Conservation (phyloP, 2,797 vertebrate genomes). For the Notoglanidium macrostoma region DNA sequence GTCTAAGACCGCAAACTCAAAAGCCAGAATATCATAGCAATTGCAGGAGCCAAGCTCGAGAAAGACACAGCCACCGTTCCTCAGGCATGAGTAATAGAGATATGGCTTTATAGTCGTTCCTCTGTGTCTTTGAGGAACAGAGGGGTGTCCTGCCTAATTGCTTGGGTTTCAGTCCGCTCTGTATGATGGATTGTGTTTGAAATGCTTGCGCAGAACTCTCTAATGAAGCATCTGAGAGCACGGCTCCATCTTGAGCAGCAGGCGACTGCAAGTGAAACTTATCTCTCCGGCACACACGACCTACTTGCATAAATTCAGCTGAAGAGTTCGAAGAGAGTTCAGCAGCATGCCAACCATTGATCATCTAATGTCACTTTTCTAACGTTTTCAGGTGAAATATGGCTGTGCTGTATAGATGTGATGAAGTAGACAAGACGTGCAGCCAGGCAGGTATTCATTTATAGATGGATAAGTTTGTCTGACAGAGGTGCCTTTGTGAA, state of each 20-base stretch:
- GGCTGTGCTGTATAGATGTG: slow-evolving; percentile 14
- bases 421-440: background rate
- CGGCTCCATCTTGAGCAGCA: slow-evolving; percentile 29
- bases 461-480: slow-evolving; percentile 8
- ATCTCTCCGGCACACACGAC: slow-evolving; percentile 42
- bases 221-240: slow-evolving; percentile 48
- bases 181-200: slow-evolving; percentile 55
- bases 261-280: slow-evolving; percentile 40
- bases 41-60: slow-evolving; percentile 21
- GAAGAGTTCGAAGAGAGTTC: slow-evolving; percentile 55
- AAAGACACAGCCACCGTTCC: slow-evolving; percentile 33
- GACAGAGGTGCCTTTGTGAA: slow-evolving; percentile 5
- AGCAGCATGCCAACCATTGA: slow-evolving; percentile 41
- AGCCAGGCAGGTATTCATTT: background rate
- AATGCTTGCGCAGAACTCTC: slow-evolving; percentile 38
- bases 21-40: slow-evolving; percentile 34
- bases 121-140: slow-evolving; percentile 39
- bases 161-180: slow-evolving; percentile 47
- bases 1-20: slow-evolving; percentile 10
- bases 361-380: slow-evolving; percentile 34
- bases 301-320: slow-evolving; percentile 57
- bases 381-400: slow-evolving; percentile 12
- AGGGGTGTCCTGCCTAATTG: slow-evolving; percentile 57
- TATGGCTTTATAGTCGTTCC: slow-evolving; percentile 28
- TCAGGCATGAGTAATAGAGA: slow-evolving; percentile 40